phyloP scores from a whole-genome alignment of 2,888 invertebrate species.

The Epinotia ramella region DNA sequence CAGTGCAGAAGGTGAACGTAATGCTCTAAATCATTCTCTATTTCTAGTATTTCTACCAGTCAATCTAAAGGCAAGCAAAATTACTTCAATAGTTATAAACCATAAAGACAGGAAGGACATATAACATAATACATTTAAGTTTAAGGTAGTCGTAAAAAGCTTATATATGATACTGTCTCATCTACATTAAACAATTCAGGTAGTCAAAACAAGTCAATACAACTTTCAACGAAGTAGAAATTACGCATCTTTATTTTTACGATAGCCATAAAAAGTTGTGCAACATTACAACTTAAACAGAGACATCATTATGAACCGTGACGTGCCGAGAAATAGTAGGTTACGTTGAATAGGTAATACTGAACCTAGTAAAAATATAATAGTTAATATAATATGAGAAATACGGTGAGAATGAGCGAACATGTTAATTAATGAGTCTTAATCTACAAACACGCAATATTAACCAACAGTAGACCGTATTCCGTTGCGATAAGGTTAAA shows the following conservation, averaged over 20 bases:
- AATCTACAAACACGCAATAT: neutral
- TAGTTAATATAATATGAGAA: neutral
- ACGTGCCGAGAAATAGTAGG: neutral
- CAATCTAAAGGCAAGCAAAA: too few relatives aligned
- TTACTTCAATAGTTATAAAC: too few relatives aligned
- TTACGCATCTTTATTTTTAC: neutral
- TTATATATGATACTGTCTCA: neutral
- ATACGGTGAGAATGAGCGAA: neutral
- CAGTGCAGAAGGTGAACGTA: too few relatives aligned
- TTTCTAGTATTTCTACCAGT: too few relatives aligned
- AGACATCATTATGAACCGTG: neutral
- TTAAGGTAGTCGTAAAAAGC: too few relatives aligned
- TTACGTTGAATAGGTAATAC: neutral
- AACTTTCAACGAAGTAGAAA: neutral
- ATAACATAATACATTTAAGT: too few relatives aligned
- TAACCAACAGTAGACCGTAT: neutral
- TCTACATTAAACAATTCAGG: neutral
- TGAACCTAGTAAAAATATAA: neutral
- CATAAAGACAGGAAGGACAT: too few relatives aligned
- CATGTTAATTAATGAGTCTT: conserved; percentile 1
- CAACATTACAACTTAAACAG: conserved; percentile 2
- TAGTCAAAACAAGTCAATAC: neutral
- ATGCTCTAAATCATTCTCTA: too few relatives aligned
- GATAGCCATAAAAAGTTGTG: neutral
- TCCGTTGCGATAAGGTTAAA: neutral